Evolutionary conservation across 1,140 invertebrate genomes (phyloP).

Genomic region (Ooceraea biroi): DNA sequence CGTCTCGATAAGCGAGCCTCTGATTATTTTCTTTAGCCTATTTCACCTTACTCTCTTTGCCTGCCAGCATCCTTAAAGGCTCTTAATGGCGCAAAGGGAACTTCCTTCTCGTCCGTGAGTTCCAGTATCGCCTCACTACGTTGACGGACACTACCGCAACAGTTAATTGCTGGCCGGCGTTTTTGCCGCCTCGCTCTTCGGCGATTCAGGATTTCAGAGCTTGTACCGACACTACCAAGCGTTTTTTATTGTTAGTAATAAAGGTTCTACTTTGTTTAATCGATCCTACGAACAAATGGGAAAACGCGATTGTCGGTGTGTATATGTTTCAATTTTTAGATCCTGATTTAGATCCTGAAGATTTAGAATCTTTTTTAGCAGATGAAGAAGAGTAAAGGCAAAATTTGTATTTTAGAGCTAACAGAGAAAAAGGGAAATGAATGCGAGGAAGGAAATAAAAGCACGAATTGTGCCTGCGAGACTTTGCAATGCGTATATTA

Average conservation of each 20-base stretch:
- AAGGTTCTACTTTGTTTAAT: too few species aligned
- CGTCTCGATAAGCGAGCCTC: conserved; percentile 60
- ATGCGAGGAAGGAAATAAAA: neutral
- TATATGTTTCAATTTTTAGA: too few species aligned
- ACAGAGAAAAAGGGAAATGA: too few species aligned
- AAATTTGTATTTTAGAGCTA: too few species aligned
- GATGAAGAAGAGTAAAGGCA: too few species aligned
- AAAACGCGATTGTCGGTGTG: too few species aligned
- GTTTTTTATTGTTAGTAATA: too few species aligned
- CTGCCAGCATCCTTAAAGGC: conserved; percentile 43
- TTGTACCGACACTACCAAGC: neutral
- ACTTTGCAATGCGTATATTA: neutral
- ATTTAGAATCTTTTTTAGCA: too few species aligned
- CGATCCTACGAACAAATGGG: too few species aligned
- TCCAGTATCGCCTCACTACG: neutral
- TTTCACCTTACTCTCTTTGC: conserved; percentile 22
- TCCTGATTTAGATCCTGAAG: too few species aligned
- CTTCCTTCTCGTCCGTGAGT: conserved; percentile 34
- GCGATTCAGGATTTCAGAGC: neutral
- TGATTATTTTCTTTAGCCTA: conserved; percentile 57
- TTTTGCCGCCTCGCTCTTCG: conserved; percentile 28
- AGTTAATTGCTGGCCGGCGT: conserved; percentile 17
- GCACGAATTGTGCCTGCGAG: neutral
- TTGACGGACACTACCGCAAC: conserved; percentile 37
- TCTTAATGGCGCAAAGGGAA: conserved; percentile 58